Conservation (phyloP, 2,113 vertebrate species). For the Dolichotis patagonum region DNA sequence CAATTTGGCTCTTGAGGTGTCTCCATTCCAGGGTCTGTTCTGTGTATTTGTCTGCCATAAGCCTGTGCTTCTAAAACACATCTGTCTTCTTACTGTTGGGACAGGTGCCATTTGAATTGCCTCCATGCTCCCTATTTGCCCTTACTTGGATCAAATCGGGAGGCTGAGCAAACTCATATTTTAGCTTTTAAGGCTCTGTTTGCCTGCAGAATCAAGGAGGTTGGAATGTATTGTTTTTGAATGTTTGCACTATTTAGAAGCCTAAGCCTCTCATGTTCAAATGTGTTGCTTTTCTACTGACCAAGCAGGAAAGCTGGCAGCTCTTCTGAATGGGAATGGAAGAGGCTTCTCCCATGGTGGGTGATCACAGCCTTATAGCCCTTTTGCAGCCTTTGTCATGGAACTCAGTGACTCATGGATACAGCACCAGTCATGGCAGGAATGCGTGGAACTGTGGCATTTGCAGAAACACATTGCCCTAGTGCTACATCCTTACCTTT, state of each 20-base stretch:
- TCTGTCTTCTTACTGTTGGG: constrained; percentile 49
- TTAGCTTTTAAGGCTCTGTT: constrained; percentile 32
- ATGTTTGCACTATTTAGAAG: constrained; percentile 76
- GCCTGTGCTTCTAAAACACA: not conserved
- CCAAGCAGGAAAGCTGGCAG: constrained; percentile 23
- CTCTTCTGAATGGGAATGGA: not conserved
- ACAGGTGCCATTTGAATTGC: constrained; percentile 70
- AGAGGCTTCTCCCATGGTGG: not conserved
- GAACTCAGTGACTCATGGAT: not conserved
- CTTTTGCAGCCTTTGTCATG: not conserved
- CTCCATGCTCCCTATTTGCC: constrained; percentile 72
- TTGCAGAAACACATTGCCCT: not conserved
- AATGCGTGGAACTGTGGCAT: not conserved
- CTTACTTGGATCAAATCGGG: constrained; percentile 69
- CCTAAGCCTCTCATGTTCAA: constrained; percentile 38
- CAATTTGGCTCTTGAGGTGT: accelerated
- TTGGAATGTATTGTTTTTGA: constrained; percentile 32
- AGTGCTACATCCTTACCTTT: constrained; percentile 49
- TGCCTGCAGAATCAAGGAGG: constrained; percentile 64
- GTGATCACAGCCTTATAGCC: not conserved
- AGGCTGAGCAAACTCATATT: constrained; percentile 73
- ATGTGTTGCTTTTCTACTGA: constrained; percentile 16
- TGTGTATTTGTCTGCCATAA: not conserved
- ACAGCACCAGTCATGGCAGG: not conserved
- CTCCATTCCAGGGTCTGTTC: not conserved